Evolutionary conservation across 2,888 invertebrate species (phyloP).

Genomic region (Caenorhabditis sp.): DNA sequence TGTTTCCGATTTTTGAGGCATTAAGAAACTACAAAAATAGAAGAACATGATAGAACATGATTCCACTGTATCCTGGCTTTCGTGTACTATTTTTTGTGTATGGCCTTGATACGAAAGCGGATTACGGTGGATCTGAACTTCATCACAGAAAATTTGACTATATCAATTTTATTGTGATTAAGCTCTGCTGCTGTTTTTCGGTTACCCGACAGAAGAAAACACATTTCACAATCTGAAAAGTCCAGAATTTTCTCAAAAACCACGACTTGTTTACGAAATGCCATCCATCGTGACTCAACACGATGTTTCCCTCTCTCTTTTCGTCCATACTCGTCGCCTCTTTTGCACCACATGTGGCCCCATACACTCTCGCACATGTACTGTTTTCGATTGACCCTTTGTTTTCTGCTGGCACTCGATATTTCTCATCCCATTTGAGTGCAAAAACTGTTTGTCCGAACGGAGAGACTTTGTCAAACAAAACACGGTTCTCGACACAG

Average conservation of each 20-base stretch:
- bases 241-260: background rate
- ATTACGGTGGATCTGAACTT: too few relatives aligned
- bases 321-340: background rate
- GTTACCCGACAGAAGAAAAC: too few relatives aligned
- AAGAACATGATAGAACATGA: too few relatives aligned
- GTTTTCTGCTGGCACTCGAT: slow-evolving; percentile 9
- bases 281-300: background rate
- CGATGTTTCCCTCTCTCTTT: background rate
- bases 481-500: background rate
- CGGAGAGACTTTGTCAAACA: slow-evolving; percentile 6
- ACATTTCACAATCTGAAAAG: too few relatives aligned
- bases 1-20: background rate
- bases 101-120: too few relatives aligned
- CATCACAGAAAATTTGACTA: too few relatives aligned
- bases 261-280: slow-evolving; percentile 11
- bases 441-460: slow-evolving; percentile 37
- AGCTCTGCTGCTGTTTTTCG: too few relatives aligned
- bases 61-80: too few relatives aligned
- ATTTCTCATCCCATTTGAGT: background rate
- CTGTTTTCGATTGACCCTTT: slow-evolving; percentile 46
- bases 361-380: background rate
- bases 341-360: background rate
- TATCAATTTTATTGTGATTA: too few relatives aligned
- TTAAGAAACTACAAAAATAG: too few relatives aligned
- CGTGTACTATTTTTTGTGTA: too few relatives aligned